A percentile compares a stretch with the other conserved stretches of the same genome.
Evolutionary conservation across 1,140 invertebrate species (phyloP).

Genomic region (Maconellicoccus hirsutus): DNA sequence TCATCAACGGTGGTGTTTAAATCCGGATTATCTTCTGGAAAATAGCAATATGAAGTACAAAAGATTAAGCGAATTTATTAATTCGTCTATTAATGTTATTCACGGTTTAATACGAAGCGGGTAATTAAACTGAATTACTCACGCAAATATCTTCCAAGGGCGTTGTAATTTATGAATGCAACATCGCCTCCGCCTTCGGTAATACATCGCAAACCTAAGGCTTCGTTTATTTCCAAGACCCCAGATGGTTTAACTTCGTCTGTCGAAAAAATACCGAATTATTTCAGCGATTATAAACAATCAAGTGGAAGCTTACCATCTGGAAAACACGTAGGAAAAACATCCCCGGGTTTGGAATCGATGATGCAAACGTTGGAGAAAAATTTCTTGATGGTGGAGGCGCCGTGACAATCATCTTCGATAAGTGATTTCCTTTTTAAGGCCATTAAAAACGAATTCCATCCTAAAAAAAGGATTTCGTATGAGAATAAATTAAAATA

Average conservation of each 20-base stretch:
- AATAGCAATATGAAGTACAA: background rate
- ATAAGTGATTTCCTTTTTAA: conserved; percentile 25
- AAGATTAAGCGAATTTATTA: background rate
- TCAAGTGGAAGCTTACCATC: background rate
- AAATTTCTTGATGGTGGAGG: conserved; percentile 14
- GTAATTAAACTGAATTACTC: background rate
- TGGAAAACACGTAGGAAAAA: background rate
- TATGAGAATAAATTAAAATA: background rate
- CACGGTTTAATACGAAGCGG: background rate
- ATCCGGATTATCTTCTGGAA: background rate
- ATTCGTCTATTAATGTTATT: background rate
- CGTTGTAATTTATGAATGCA: conserved; percentile 51
- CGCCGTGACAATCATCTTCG: conserved; percentile 12
- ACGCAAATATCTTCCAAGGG: conserved; percentile 25
- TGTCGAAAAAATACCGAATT: background rate
- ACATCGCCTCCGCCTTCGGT: conserved; percentile 67
- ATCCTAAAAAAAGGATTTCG: conserved; percentile 35
- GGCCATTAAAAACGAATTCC: conserved; percentile 42
- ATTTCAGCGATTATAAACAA: background rate
- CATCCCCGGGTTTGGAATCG: background rate
- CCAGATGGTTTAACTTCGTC: conserved; percentile 10
- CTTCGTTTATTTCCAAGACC: conserved; percentile 36
- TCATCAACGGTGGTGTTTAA: background rate
- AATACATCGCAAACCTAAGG: conserved; percentile 62
- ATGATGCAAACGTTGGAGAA: conserved; percentile 24